Evolutionary conservation across 1,140 invertebrate species (phyloP).

Genomic region (Marisa cornuarietis): DNA sequence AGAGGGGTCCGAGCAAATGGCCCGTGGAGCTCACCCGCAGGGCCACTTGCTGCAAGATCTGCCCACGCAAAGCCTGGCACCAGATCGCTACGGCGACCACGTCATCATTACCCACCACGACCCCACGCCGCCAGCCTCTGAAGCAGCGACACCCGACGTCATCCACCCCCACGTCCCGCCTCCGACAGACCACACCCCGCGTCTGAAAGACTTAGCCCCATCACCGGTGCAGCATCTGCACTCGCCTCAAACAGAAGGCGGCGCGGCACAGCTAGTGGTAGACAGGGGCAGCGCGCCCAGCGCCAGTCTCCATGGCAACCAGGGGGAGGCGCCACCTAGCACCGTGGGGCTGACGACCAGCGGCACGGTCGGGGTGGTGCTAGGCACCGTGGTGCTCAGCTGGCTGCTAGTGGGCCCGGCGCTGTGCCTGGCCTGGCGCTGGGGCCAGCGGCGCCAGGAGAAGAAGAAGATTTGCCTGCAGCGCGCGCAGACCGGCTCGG

Average conservation of each 20-base stretch:
- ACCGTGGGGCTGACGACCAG: constrained; percentile 20
- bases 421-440: constrained; percentile 51
- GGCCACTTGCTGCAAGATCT: background rate
- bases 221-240: no score
- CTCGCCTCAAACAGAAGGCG: no score
- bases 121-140: background rate
- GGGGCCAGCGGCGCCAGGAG: constrained; percentile 35
- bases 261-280: no score
- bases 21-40: background rate
- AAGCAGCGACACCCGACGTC: background rate
- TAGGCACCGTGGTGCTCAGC: constrained; percentile 44
- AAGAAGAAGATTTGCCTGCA: constrained; percentile 29
- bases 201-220: background rate
- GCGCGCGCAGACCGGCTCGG: constrained; percentile 25
- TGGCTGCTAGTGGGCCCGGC: constrained; percentile 51
- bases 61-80: constrained; percentile 2
- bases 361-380: constrained; percentile 47
- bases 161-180: background rate
- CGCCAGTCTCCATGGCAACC: no score
- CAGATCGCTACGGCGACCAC: constrained; percentile 9
- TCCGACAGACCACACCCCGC: background rate
- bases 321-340: no score
- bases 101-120: background rate
- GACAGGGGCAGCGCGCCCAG: no score
- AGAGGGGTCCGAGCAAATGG: background rate